Base-by-base conservation (phyloP, 30 jellyfish, hydroid and myxozoan genomes). In the Aurelia sp. region DNA sequence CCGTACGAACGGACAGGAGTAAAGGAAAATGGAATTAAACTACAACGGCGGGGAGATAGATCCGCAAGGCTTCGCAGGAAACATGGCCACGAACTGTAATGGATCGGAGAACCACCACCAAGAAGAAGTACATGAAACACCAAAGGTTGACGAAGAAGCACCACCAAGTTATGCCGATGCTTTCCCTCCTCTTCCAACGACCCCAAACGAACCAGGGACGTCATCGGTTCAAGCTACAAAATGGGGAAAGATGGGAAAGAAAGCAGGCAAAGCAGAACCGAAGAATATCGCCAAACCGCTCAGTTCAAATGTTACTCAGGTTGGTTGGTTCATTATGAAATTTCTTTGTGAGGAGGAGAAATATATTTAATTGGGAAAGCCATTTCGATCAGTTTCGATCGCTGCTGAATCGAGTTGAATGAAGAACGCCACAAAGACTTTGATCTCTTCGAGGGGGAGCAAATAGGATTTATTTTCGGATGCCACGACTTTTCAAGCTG, bases 121-220 rank as follows among this genome's bases (percentile, higher is more conserved):
- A 30, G 70, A 50, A 38, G 79, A 58, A 15, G 19, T 27, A 16
- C 82, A 72, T 19, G 90, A 50, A 38, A 3, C 70, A 63, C 40
- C 31, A 58, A 70, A 30, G 18, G 92, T 38, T 22, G 82, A 53
- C 3, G 95, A 85, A 6, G 96, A 71, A 47, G 92, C 90, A 52
- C 91, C 92, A 13, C 98, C 98, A 78, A 94, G 98, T 67, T 94
- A 94, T 84, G 98, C 98, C 27, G 98, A 88, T 65, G 98, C 98
- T n/a, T 94, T 94, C 89, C 98, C 98, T 31, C 98, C 98, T 21
- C 94, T 94, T 21, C 96, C 97, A 51, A 66, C 97, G 18, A 89
- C 97, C 60, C 93, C 96, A 76, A 73, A 51, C 33, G 88, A 88
- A 20, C 48, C 67, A 19, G 88, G 76, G 52, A 41, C 87, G 6